These are phyloP conservation scores for Halichoerus grypus DNA, from an alignment of 2,113 vertebrate genomes.

Conservation along the genomic window DNA sequence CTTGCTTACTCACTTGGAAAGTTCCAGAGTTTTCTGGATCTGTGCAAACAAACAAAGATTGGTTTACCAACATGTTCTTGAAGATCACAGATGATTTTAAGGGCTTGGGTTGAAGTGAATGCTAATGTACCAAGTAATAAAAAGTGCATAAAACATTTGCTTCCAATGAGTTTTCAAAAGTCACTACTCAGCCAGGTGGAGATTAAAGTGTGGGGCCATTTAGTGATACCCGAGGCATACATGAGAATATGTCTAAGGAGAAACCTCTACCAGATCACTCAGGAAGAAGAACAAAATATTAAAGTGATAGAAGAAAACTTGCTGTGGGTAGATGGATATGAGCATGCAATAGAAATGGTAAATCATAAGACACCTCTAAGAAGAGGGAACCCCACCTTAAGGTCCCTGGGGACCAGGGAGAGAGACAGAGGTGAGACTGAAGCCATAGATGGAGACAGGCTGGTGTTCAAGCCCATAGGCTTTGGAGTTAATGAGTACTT, in stretches of 20 bases:
- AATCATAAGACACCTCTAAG: background rate
- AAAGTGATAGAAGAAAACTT: background rate
- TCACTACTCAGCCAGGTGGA: background rate
- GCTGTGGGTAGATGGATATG: background rate
- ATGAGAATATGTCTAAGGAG: background rate
- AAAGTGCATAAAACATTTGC: conserved; percentile 6
- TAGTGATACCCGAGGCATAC: background rate
- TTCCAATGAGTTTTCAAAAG: background rate
- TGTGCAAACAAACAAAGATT: conserved; percentile 11
- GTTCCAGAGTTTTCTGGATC: conserved; percentile 45
- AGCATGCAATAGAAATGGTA: background rate
- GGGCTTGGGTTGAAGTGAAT: background rate
- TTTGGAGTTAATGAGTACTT: background rate
- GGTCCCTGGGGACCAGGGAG: fast-evolving
- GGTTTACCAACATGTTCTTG: background rate
- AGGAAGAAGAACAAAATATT: background rate
- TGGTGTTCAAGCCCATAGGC: fast-evolving
- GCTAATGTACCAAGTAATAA: background rate
- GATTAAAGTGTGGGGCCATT: background rate
- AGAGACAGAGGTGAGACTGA: background rate
- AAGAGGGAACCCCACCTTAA: background rate
- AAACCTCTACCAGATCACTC: background rate
- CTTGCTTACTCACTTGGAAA: conserved; percentile 19
- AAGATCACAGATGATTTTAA: conserved; percentile 19
- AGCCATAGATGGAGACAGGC: background rate